Evolutionary conservation across 2,888 invertebrate genomes (phyloP), one percentile per base, ranked within the genome.

Genomic region (Liposcelis brunnea): DNA sequence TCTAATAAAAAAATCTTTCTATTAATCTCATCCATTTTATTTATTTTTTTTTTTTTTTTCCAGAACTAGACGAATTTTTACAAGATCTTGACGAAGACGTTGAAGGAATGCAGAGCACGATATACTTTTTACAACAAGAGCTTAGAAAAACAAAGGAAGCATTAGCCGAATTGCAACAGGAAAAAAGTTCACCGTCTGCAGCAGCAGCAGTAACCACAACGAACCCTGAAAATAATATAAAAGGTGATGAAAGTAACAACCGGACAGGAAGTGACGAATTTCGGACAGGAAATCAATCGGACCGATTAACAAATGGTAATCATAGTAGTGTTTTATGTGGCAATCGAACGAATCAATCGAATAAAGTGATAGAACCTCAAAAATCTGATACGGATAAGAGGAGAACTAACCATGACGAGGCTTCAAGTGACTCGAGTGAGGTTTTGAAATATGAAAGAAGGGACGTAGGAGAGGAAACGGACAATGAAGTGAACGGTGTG

Each of bases 41-140:
- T n/a, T n/a, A 6, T 26, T 26, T 26, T 26, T 26, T 26, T 44
- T 48, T 43, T 8, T 46, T 47, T 45, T 49, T 61, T 59, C 43
- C 74, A 86, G 95, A 97, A 65, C 65, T 94, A 56, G 95, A 95
- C 59, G 91, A 93, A 60, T 86, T 94, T 62, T 72, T 97, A 42
- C 85, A 90, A 62, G 95, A 95, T 61, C 65, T 95, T 50, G 97
- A 97, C 59, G 94, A 94, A 63, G 94, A 95, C 62, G 86, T 94
- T 33, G 97, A 97, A 65, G 94, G 94, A 16, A 91, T 97, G 91
- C 95, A 95, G 69, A 89, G 91, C 60, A 94, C 94, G 50, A 93
- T 95, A 58, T 74, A 87, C 63, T 85, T 85, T 65, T 71, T 95
- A 49, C 94, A 95, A 59, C 87, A 90, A 61, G 91, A 95, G 65